A percentile compares a stretch with the other conserved stretches of the same genome.
Evolutionary conservation across 1,140 invertebrate species (phyloP).

Genomic region (Lepidostoma basale): DNA sequence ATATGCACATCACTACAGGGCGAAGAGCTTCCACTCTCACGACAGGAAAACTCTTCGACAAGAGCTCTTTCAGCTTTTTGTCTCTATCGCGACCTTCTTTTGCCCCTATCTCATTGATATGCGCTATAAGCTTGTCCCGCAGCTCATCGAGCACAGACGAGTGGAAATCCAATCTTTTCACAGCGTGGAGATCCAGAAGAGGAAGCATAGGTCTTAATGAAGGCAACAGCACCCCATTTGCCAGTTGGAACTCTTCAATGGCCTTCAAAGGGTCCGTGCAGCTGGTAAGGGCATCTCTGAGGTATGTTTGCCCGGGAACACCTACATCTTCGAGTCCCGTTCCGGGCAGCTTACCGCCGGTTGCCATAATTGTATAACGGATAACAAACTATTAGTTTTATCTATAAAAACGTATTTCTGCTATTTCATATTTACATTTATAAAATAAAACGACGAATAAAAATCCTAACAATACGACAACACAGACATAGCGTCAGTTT

Average conservation of each 20-base stretch:
- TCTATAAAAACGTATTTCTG: neutral
- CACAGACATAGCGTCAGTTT: neutral
- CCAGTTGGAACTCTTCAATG: constrained; percentile 96
- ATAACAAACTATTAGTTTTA: neutral
- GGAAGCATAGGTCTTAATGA: constrained; percentile 93
- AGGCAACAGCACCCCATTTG: constrained; percentile 93
- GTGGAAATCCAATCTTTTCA: constrained; percentile 92
- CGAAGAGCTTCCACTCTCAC: constrained; percentile 89
- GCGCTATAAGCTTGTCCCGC: constrained; percentile 83
- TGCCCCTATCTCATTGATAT: constrained; percentile 87
- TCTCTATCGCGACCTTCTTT: constrained; percentile 79
- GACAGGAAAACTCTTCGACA: constrained; percentile 92
- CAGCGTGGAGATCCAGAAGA: constrained; percentile 90
- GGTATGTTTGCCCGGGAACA: constrained; percentile 86
- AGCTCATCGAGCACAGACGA: constrained; percentile 93
- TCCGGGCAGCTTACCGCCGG: constrained; percentile 56
- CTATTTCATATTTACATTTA: neutral
- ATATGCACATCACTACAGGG: constrained; percentile 94
- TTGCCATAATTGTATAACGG: constrained; percentile 49
- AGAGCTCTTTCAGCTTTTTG: constrained; percentile 87
- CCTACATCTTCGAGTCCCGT: constrained; percentile 85
- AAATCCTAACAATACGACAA: neutral
- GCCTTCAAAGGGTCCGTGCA: constrained; percentile 95
- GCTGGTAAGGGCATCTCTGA: constrained; percentile 91
- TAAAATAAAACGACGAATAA: neutral